Evolutionary conservation across 2,113 vertebrate species (phyloP).

Genomic region (Oreotrochilus melanogaster): DNA sequence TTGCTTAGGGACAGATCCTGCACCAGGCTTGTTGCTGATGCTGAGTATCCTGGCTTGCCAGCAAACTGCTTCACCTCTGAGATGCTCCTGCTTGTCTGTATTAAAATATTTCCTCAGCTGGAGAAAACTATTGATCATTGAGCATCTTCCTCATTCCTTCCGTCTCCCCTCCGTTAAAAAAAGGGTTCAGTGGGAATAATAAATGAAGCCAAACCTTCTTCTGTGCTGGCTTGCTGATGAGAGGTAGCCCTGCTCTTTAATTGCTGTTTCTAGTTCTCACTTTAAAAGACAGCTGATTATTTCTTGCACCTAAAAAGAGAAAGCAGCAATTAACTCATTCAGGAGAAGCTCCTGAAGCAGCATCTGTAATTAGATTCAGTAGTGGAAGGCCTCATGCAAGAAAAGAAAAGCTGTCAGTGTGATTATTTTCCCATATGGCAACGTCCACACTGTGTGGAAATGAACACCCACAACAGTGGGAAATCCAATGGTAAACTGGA

Average conservation of each 20-base stretch:
- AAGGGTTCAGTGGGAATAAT: not conserved
- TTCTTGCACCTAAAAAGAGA: slow-evolving; percentile 42
- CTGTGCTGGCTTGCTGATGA: not conserved
- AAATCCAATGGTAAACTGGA: not conserved
- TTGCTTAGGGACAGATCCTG: not conserved
- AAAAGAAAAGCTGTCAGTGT: slow-evolving; percentile 56
- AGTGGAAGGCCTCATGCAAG: slow-evolving; percentile 29
- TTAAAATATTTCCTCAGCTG: not conserved
- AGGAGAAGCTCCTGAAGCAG: slow-evolving; percentile 41
- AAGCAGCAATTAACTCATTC: slow-evolving; percentile 54
- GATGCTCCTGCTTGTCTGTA: not conserved
- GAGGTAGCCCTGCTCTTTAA: not conserved
- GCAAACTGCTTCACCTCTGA: not conserved
- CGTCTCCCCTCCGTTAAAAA: not conserved
- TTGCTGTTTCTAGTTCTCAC: slow-evolving; percentile 61
- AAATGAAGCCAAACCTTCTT: not conserved
- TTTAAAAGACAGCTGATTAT: slow-evolving; percentile 46
- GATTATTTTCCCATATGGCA: slow-evolving; percentile 35
- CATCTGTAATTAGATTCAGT: slow-evolving; percentile 48
- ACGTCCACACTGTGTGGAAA: fast-evolving
- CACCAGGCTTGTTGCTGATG: not conserved
- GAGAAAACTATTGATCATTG: not conserved
- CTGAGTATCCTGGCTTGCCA: fast-evolving
- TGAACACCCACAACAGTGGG: not conserved
- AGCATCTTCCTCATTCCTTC: not conserved